These are phyloP conservation scores for Notiomystis cincta DNA, from an alignment of 2,113 vertebrate species.

Conservation along the genomic window DNA sequence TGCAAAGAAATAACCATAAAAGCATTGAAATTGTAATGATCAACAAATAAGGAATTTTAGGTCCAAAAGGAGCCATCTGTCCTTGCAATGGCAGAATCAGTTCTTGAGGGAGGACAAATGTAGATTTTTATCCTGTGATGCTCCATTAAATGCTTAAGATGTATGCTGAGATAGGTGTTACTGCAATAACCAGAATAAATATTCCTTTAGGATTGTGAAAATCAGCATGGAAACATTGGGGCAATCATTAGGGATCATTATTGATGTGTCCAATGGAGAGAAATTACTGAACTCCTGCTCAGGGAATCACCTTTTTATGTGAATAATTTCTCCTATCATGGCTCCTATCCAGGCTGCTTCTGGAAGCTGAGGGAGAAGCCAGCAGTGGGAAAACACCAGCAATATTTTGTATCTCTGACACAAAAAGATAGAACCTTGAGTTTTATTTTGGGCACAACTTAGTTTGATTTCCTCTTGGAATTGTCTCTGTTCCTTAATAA, in stretches of 20 bases:
- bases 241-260: not conserved
- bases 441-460: not conserved
- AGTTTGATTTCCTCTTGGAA: not conserved
- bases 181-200: constrained; percentile 33
- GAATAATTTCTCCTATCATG: not conserved
- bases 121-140: constrained; percentile 24
- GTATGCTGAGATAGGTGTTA: constrained; percentile 9
- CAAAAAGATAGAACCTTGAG: not conserved
- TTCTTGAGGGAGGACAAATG: not conserved
- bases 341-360: not conserved
- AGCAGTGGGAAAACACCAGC: not conserved
- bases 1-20: not conserved
- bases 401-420: not conserved
- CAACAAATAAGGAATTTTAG: not conserved
- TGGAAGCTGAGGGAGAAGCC: not conserved
- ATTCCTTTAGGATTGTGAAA: not conserved
- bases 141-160: constrained; percentile 28
- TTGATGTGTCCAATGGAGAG: not conserved
- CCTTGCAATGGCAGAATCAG: not conserved
- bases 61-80: not conserved
- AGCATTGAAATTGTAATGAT: not conserved
- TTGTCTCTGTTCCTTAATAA: not conserved
- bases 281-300: not conserved
- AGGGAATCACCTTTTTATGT: not conserved
- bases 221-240: not conserved